Conservation (phyloP, 2,888 invertebrate species). For the Agonopterix alstromeriana region DNA sequence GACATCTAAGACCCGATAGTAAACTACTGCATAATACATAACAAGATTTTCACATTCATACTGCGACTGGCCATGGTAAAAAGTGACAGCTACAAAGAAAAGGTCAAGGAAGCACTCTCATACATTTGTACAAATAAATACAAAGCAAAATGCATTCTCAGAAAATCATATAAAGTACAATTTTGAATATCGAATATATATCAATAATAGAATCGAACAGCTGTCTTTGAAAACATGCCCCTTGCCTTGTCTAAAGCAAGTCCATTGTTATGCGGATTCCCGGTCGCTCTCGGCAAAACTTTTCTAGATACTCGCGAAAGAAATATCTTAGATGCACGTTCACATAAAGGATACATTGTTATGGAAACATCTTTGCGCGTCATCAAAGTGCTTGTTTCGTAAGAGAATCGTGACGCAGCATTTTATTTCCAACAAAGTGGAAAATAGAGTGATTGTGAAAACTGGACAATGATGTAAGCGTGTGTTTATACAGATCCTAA, state of each 20-base stretch:
- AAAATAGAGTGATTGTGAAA: too few species aligned
- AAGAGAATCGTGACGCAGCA: conserved; percentile 11
- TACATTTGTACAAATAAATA: too few species aligned
- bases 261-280: conserved; percentile 36
- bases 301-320: conserved; percentile 11
- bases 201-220: conserved; percentile 21
- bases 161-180: too few species aligned
- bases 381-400: conserved; percentile 2
- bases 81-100: too few species aligned
- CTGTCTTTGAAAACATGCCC: conserved; percentile 24
- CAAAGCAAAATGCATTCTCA: too few species aligned
- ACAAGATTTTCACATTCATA: too few species aligned
- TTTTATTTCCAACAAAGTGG: conserved; percentile 5
- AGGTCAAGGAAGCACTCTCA: too few species aligned
- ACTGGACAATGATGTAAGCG: too few species aligned
- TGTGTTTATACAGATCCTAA: too few species aligned
- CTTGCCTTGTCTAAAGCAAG: conserved; percentile 21
- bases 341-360: conserved; percentile 4
- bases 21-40: too few species aligned
- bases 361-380: conserved; percentile 4
- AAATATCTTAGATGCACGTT: conserved; percentile 1
- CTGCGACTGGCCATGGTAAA: too few species aligned
- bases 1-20: too few species aligned
- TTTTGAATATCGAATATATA: conserved; percentile 19
- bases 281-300: conserved; percentile 26